Evolutionary conservation across 92 coral and sea anemone species (phyloP).

Genomic region (Galaxea fascicularis): DNA sequence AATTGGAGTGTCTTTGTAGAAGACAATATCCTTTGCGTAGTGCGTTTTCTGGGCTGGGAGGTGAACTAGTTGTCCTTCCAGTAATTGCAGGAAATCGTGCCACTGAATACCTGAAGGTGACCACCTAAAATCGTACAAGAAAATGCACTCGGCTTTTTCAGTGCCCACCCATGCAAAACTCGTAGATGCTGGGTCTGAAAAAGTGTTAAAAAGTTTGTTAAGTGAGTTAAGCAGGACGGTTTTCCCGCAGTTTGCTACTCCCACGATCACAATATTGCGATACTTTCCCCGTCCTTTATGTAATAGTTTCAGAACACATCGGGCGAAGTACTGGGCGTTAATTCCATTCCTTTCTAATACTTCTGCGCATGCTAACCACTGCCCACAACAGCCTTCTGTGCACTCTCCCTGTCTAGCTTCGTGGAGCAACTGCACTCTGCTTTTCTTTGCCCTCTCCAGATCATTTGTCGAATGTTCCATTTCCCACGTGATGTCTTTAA

Average conservation of each 20-base stretch:
- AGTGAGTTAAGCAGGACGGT: conserved; percentile 2
- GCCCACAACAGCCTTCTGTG: conserved; percentile 6
- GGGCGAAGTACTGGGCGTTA: conserved; percentile 17
- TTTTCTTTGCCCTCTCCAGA: conserved; percentile 22
- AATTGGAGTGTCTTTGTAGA: conserved; percentile 44
- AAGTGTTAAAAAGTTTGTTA: neutral
- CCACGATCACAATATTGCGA: conserved; percentile 31
- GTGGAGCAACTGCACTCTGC: conserved; percentile 21
- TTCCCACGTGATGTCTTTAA: neutral
- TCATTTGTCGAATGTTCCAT: neutral
- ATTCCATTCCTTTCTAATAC: conserved; percentile 20
- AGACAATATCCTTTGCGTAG: conserved; percentile 25
- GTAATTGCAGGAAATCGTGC: conserved; percentile 54
- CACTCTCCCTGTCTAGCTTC: conserved; percentile 43
- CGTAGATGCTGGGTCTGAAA: neutral
- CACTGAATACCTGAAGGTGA: conserved; percentile 31
- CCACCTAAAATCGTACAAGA: neutral
- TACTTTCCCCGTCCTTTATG: conserved; percentile 43
- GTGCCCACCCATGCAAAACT: conserved; percentile 28
- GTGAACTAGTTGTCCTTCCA: conserved; percentile 44
- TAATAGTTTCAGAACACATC: conserved; percentile 35
- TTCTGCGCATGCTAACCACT: conserved; percentile 3
- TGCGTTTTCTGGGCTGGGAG: neutral
- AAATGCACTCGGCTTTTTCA: too few species aligned
- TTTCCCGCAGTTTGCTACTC: conserved; percentile 28